Conservation (phyloP, 2,888 invertebrate species). For the Drosophila borealis region DNA sequence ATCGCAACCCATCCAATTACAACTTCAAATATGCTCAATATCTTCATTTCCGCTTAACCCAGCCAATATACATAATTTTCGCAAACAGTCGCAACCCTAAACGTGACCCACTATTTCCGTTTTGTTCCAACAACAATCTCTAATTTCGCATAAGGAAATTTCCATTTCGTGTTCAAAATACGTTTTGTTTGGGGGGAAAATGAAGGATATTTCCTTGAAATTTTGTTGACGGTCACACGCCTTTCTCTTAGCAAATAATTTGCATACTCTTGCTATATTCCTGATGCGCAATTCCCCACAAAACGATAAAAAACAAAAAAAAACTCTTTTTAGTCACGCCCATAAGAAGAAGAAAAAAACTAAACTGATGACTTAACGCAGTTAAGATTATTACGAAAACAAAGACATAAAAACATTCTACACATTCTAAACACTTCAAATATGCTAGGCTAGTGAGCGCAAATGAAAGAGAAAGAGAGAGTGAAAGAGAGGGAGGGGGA, state of each 20-base stretch:
- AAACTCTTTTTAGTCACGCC: conserved; percentile 15
- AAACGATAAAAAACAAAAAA: not conserved
- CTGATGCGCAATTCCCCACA: conserved; percentile 14
- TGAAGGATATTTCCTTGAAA: conserved; percentile 41
- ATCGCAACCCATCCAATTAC: conserved; percentile 1
- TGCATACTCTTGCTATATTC: conserved; percentile 4
- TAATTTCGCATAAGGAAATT: conserved; percentile 28
- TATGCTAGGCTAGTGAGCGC: not conserved
- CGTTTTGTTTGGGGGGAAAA: not conserved
- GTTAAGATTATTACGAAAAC: conserved; percentile 19
- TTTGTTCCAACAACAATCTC: conserved; percentile 23
- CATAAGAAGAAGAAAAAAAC: not conserved
- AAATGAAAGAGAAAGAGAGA: not conserved
- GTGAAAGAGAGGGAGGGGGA: not conserved
- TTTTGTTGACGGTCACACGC: conserved; percentile 35
- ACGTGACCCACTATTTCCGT: conserved; percentile 34
- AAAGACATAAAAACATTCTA: conserved; percentile 18
- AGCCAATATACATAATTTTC: conserved; percentile 9
- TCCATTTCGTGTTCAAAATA: conserved; percentile 25
- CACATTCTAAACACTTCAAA: conserved; percentile 10
- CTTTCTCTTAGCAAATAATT: conserved; percentile 14
- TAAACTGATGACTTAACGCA: conserved; percentile 23
- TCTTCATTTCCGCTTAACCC: conserved; percentile 28
- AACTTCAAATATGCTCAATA: conserved; percentile 17
- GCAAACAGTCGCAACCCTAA: conserved; percentile 31